Evolutionary conservation across 2,888 invertebrate species (phyloP).

Genomic region (Troides helena): DNA sequence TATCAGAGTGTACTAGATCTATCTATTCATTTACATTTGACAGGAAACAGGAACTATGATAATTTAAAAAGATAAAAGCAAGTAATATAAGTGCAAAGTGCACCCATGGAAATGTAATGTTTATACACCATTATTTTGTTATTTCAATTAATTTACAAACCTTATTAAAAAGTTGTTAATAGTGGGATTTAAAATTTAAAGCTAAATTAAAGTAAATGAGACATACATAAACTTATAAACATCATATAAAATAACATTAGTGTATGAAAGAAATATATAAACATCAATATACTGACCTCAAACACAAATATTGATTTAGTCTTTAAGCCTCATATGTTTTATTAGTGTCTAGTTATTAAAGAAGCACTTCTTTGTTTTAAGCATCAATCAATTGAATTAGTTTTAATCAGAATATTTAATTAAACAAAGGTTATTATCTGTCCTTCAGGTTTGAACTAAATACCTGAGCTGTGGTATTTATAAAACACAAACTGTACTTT

Average conservation of each 20-base stretch:
- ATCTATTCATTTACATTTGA: conserved; percentile 20
- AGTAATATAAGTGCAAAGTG: background rate
- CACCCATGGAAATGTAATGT: background rate
- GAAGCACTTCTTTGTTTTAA: background rate
- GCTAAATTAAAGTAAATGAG: too few relatives aligned
- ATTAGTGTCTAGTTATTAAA: background rate
- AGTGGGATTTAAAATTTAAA: too few relatives aligned
- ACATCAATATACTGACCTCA: too few relatives aligned
- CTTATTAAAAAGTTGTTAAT: too few relatives aligned
- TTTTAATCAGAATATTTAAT: background rate
- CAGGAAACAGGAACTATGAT: background rate
- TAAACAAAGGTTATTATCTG: background rate
- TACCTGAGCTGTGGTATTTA: background rate
- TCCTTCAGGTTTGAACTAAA: background rate
- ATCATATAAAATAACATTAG: background rate
- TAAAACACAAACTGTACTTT: background rate
- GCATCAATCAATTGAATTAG: background rate
- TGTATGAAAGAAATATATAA: too few relatives aligned
- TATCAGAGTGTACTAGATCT: conserved; percentile 6
- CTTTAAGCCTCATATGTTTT: too few relatives aligned
- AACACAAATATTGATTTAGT: too few relatives aligned
- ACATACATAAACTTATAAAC: conserved; percentile 14
- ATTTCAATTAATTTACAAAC: too few relatives aligned
- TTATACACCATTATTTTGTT: too few relatives aligned
- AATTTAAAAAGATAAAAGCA: background rate